Evolutionary conservation across 2,888 invertebrate genomes (phyloP), one percentile per base, ranked within the genome.

Genomic region (Phaonia tiefii): DNA sequence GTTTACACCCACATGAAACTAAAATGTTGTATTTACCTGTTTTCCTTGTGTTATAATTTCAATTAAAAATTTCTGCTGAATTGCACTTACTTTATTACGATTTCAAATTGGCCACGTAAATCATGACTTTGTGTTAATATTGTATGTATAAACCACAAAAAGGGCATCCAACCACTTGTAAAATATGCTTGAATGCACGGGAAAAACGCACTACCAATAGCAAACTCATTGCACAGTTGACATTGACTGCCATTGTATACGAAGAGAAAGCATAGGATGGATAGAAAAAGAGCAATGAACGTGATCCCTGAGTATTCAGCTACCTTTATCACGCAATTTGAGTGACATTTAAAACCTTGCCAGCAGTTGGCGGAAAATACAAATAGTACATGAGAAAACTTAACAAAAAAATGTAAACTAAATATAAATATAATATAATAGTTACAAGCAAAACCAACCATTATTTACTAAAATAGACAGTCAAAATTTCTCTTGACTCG

Each of bases 21-120:
- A 58, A 58, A 58, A 58, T 58, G n/a, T n/a, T n/a, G n/a, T n/a
- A 54, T 54, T 54, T 54, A 54, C 54, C 54, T 54, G 8, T 44
- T 13, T 44, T 31, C 22, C 31, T 74, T 13, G 58, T 74, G 66
- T 31, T 31, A 74, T 67, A 77, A 77, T 67, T 77, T 71, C 60
- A 80, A 77, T 74, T 58, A 74, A 63, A 54, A 69, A 20, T 15
- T 51, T 77, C 39, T 74, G 60, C 77, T 73, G 76, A 81, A 75
- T 81, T 77, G 74, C 77, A 80, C 70, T 70, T 56, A 60, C 60
- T 60, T 17, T 37, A 1, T 15, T 8, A n/a, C n/a, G n/a, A n/a
- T n/a, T n/a, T 15, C 13, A 54, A 22, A 54, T n/a, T n/a, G 20
- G 17, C 7, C 39, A 37, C 37, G 60, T 60, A 39, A 60, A 60